Percentiles rank a stretch among this genome's conserved stretches.
phyloP scores from a whole-genome alignment of 2,797 vertebrate genomes.

The Oophaga sylvatica region DNA sequence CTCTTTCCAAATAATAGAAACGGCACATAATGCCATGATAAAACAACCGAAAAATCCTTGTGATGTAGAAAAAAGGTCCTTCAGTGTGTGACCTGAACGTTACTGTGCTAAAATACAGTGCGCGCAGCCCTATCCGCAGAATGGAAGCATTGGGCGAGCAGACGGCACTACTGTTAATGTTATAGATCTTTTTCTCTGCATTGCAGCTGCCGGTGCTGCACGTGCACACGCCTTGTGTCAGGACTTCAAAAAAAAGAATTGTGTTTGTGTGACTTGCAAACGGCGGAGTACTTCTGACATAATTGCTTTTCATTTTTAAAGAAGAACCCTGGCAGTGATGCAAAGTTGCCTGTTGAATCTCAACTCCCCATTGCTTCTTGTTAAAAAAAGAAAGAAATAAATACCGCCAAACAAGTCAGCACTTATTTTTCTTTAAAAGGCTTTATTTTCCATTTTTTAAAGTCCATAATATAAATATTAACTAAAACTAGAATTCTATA shows the following conservation, averaged over 20 bases:
- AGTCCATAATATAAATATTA: too few relatives aligned
- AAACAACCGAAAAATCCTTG: background rate
- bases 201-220: constrained; percentile 33
- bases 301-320: background rate
- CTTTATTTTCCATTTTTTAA: too few relatives aligned
- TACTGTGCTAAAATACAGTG: background rate
- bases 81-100: background rate
- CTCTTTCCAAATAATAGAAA: too few relatives aligned
- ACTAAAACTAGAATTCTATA: too few relatives aligned
- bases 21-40: too few relatives aligned
- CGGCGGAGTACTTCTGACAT: background rate
- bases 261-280: constrained; percentile 24
- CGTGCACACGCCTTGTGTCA: constrained; percentile 13
- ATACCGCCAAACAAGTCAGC: background rate
- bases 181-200: constrained; percentile 50
- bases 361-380: background rate
- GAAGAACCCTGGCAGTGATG: background rate
- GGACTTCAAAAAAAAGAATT: constrained; percentile 10
- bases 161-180: constrained; percentile 14
- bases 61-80: background rate
- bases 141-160: background rate
- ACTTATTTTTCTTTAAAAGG: background rate
- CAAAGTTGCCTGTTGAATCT: background rate
- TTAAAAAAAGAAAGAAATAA: background rate
- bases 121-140: background rate